Evolutionary conservation across 2,888 invertebrate species (phyloP), one percentile per base, ranked within the genome.

Genomic region (Actias luna): DNA sequence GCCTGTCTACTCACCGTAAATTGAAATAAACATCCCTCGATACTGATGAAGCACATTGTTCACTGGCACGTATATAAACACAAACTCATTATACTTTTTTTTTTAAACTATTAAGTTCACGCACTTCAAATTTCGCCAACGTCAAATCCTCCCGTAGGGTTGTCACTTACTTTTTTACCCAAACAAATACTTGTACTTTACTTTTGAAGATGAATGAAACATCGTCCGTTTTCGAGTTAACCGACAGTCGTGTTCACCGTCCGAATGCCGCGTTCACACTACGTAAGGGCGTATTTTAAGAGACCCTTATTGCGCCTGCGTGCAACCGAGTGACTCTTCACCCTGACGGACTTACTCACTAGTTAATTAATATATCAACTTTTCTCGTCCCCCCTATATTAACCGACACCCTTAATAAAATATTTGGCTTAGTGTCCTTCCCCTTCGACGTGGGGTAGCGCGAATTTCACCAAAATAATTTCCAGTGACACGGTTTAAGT

Each of bases 331-430:
- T 89, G 88, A 90, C 89, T 89, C 89, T 87, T 89, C 83, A 80
- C 80, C 83, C 82, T 85, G 83, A 84, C 87, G 78, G 89, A 89
- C 89, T 91, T 89, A 88, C 88, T 89, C 89, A 85, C 83, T 78
- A 89, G 89, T 90, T 91, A 92, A 92, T 92, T 92, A 92, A 90
- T 91, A 90, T 89, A 89, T 89, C 88, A 92, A 91, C 89, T 90
- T 92, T 91, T 89, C 85, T 83, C 80, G 74, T 76, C 83, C 83
- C 84, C 73, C 80, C 79, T 79, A 80, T 84, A 89, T 88, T 85
- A 91, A 85, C 84, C 80, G 87, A 83, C 84, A 81, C 79, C 80
- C 79, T 84, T 87, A 88, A 88, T 89, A 89, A 90, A 89, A 90
- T 85, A 85, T 84, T 85, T 78, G 76, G 76, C 76, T 77, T 76